Evolutionary conservation across 2,888 invertebrate species (phyloP), one percentile per base, ranked within the genome.

Genomic region (Amphipoea lucens): DNA sequence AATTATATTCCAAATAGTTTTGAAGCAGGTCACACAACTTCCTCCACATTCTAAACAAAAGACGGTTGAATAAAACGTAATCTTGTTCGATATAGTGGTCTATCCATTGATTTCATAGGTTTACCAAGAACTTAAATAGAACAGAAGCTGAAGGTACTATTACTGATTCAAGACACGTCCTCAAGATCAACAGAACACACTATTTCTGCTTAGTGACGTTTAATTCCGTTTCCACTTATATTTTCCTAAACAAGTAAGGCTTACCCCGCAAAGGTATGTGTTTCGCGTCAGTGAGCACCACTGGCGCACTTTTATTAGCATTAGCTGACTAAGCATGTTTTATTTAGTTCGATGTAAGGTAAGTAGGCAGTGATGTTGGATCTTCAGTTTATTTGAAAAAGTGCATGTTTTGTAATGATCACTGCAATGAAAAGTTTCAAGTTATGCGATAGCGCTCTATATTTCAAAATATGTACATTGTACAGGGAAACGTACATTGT

Each of bases 311-410:
- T 94, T 95, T 95, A 95, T 95, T 94, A 94, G 90, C 90, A 94
- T 95, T 94, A 92, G 94, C 93, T 95, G 95, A 96, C 95, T 93
- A 92, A 92, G 95, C 95, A 93, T 88, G 89, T 94, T 92, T 87
- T 81, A 86, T 76, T 74, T 85, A 84, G 83, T 89, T 84, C 85
- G 85, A 75, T 79, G 67, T 48, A 65, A 75, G 29, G 12, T 42
- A 70, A 77, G 71, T 45, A 66, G 57, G n/a, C 45, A 67, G 54
- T 67, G 51, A 72, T 48, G 63, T 66, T 63, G 67, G 29, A 45
- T 70, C 29, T 75, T 73, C 23, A 70, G 51, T 60, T 63, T 48
- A 69, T 57, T 66, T 78, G n/a, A 65, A 78, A 68, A 63, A 66
- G 1, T 17, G 12, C 0, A n/a, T 14, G 0, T 51, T 71, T 66